Evolutionary conservation across 2,113 vertebrate species (phyloP).

Genomic region (Acrocephalus kingi): DNA sequence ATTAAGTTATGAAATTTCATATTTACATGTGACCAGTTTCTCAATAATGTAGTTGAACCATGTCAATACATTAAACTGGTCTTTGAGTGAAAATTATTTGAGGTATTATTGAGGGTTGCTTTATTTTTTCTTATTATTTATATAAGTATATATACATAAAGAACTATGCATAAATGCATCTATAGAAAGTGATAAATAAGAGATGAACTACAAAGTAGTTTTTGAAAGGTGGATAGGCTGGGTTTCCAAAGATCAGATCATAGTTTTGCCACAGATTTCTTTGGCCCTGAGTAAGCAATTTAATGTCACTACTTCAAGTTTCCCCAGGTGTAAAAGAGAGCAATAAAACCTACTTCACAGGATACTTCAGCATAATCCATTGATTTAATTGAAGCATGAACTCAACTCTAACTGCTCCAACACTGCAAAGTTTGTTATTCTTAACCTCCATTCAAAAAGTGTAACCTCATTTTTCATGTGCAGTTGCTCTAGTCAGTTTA

Average conservation of each 20-base stretch:
- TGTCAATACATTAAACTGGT: neutral
- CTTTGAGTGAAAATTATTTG: neutral
- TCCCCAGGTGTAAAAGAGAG: neutral
- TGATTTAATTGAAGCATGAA: neutral
- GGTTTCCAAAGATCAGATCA: neutral
- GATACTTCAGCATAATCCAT: neutral
- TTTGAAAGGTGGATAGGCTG: neutral
- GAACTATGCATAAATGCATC: neutral
- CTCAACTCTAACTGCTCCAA: neutral
- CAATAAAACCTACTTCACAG: neutral
- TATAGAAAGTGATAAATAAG: neutral
- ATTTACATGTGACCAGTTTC: neutral
- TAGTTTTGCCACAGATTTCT: neutral
- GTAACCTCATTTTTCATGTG: neutral
- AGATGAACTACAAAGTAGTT: neutral
- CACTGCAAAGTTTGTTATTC: neutral
- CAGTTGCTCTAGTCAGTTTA: neutral
- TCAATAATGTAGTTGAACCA: neutral
- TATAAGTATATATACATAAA: neutral
- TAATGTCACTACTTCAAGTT: neutral
- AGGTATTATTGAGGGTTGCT: neutral
- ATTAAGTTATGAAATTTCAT: constrained; percentile 20
- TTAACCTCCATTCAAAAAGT: neutral
- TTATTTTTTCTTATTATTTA: neutral
- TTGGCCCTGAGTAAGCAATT: neutral